Base-by-base conservation (phyloP, 2,113 vertebrate species). In the Otolemur garnettii region DNA sequence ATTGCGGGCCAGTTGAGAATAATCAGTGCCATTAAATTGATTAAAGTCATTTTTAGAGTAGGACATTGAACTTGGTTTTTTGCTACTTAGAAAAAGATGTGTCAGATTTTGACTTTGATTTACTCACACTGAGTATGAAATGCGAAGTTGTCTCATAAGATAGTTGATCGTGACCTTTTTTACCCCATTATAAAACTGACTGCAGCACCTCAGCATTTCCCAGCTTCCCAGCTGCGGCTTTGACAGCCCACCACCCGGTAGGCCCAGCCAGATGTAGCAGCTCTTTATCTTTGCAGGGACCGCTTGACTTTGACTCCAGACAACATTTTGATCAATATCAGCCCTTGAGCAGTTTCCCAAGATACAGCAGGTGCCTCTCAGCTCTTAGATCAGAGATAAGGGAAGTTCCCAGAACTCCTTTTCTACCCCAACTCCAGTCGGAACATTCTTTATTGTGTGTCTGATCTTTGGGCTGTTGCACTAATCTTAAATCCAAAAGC, bases 1-100 rank as follows among this genome's bases (percentile, higher is more conserved):
- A 15, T 45, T 24, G 21, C 26, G 78, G 81, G 26, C 59, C 26
- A 97, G 10, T 45, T 57, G 35, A 74, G 86, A 88, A 74, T 68
- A 92, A 91, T 89, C 26, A 89, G 0, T 80, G n/a, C 42, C 75
- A 57, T 74, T 90, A 72, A 96, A 59, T 72, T 60, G 19, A 96
- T 87, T 62, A 17, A 60, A 77, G 17, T 92, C 50, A 90, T 93
- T 94, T 96, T 91, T 91, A 78, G 64, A 75, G 53, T 80, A 64
- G 57, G n/a, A 88, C 53, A 55, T 74, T 85, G 30, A 80, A 62
- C 50, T 92, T 28, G 8, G 14, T 42, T 94, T 94, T 95, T 53
- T 87, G 66, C 66, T 92, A 13, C 66, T 90, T 75, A 86, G 60
- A 30, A 78, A 89, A 96, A 93, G 33, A 30, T n/a, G 2, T 57